phyloP scores from a whole-genome alignment of 1,140 invertebrate genomes.

The Mizuhopecten yessoensis region DNA sequence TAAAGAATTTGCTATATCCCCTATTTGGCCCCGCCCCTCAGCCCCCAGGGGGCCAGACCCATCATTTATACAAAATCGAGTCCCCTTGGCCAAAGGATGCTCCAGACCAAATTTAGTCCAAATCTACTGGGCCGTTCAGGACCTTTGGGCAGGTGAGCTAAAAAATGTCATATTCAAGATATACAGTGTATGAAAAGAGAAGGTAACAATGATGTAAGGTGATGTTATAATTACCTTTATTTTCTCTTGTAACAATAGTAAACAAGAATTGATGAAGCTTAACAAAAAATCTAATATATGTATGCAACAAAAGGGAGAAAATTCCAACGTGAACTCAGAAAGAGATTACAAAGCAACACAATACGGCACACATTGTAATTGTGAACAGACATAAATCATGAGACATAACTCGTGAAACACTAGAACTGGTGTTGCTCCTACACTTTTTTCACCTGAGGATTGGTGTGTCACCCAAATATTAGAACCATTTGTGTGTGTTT shows the following conservation, averaged over 20 bases:
- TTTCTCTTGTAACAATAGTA: constrained; percentile 20
- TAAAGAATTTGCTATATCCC: no score
- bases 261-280: constrained; percentile 34
- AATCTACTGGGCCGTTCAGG: no score
- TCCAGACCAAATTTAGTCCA: no score
- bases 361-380: not conserved
- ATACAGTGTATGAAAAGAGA: not conserved
- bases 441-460: not conserved
- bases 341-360: constrained; percentile 14
- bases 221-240: not conserved
- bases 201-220: not conserved
- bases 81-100: no score
- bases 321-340: constrained; percentile 24
- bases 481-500: not conserved
- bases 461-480: not conserved
- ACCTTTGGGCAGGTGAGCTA: no score
- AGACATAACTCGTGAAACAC: not conserved
- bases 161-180: no score
- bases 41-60: no score
- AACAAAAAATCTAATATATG: constrained; percentile 1
- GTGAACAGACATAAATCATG: not conserved
- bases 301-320: constrained; percentile 28
- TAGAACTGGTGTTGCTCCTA: no score
- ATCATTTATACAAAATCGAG: no score
- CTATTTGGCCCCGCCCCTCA: no score